Evolutionary conservation across 2,888 invertebrate genomes (phyloP).

Genomic region (Lepidonotus clava): DNA sequence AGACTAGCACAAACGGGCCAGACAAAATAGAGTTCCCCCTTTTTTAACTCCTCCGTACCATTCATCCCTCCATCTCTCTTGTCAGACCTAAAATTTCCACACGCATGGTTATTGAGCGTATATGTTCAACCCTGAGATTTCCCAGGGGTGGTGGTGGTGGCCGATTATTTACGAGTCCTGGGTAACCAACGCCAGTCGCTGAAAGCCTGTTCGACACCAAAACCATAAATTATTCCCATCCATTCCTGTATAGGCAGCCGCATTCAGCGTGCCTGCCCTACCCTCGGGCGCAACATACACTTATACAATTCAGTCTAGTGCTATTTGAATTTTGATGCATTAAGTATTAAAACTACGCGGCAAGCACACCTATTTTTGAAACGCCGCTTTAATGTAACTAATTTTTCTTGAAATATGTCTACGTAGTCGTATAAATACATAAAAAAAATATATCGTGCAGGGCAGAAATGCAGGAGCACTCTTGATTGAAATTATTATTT

Average conservation of each 20-base stretch:
- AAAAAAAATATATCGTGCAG: slow-evolving; percentile 3
- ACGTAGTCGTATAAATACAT: too few species aligned
- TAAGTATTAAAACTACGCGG: not conserved
- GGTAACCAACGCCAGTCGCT: slow-evolving; percentile 3
- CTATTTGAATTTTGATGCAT: not conserved
- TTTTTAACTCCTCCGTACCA: not conserved
- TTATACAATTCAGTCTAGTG: not conserved
- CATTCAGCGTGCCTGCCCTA: not conserved
- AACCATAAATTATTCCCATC: slow-evolving; percentile 43
- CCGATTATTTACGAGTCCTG: slow-evolving; percentile 42
- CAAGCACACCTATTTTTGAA: not conserved
- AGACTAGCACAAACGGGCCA: not conserved
- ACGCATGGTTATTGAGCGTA: slow-evolving; percentile 43
- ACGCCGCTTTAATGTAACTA: not conserved
- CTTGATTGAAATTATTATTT: slow-evolving; percentile 25
- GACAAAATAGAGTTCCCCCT: not conserved
- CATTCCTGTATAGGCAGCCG: slow-evolving; percentile 33
- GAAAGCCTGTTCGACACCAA: slow-evolving; percentile 36
- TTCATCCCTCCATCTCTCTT: not conserved
- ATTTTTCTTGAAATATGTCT: slow-evolving; percentile 7
- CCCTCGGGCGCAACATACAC: not conserved
- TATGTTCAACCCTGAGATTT: slow-evolving; percentile 44
- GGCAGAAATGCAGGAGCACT: slow-evolving; percentile 47
- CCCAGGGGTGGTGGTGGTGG: slow-evolving; percentile 40
- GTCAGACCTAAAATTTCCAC: slow-evolving; percentile 27